Conservation (phyloP, 2,113 vertebrate genomes). For the Trochalopteron elliotii region DNA sequence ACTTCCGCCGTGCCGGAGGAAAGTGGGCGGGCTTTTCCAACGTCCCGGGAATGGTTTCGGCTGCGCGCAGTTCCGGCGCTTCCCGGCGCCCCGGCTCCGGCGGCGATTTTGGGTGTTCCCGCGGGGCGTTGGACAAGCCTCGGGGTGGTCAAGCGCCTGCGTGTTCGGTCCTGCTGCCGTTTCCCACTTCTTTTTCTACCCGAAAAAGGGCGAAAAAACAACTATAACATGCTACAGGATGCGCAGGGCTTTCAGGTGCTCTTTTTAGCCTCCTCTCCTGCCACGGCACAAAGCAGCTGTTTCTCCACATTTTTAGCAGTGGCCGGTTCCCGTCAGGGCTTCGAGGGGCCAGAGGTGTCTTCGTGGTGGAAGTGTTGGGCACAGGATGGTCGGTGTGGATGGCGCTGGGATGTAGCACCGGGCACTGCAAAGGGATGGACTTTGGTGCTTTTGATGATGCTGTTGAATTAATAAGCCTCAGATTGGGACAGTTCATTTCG, state of each 20-base stretch:
- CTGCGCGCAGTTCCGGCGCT: accelerated
- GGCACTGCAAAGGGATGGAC: too few relatives aligned
- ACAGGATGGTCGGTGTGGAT: not conserved
- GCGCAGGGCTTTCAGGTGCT: not conserved
- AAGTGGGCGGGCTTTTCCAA: not conserved
- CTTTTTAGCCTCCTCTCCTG: not conserved
- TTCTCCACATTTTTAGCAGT: not conserved
- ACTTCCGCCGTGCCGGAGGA: not conserved
- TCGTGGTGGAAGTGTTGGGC: accelerated
- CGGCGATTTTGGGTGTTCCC: not conserved
- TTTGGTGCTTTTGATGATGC: not conserved
- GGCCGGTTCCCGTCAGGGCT: accelerated
- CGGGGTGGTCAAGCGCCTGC: accelerated
- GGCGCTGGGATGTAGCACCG: not conserved
- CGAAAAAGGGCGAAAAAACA: not conserved
- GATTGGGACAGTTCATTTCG: accelerated
- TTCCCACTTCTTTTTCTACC: not conserved
- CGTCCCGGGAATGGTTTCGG: accelerated
- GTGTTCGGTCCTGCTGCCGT: too few relatives aligned
- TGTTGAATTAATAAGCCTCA: not conserved
- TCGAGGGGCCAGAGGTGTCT: accelerated
- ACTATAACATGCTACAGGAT: accelerated
- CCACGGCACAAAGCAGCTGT: accelerated
- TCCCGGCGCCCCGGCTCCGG: accelerated
- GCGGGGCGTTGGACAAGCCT: accelerated